A percentile compares a stretch with the other conserved stretches of the same genome.
These are phyloP conservation scores for Molossus molossus DNA, from an alignment of 2,797 vertebrate genomes.

Conservation along the genomic window DNA sequence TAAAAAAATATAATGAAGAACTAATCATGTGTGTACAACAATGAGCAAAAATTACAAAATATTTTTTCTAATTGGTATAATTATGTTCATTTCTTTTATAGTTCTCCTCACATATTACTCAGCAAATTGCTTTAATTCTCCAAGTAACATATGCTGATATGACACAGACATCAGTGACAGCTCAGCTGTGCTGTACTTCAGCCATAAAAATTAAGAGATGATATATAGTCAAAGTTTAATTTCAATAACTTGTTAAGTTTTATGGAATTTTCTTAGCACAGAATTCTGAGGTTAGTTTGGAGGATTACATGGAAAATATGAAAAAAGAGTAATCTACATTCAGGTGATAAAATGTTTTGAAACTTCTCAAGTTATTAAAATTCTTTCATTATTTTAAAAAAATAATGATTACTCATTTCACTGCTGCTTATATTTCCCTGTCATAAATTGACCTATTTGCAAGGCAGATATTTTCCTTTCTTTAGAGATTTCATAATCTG, in stretches of 20 bases:
- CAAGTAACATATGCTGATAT: not conserved
- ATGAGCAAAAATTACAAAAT: slow-evolving; percentile 13
- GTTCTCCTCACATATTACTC: not conserved
- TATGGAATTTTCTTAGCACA: not conserved
- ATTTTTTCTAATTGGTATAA: slow-evolving; percentile 1
- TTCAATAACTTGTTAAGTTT: not conserved
- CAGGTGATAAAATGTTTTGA: not conserved
- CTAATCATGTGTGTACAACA: not conserved
- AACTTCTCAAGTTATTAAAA: not conserved
- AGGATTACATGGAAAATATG: not conserved
- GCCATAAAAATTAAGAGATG: not conserved
- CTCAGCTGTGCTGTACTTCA: not conserved
- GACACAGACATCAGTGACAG: not conserved
- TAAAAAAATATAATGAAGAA: not conserved
- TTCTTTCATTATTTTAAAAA: slow-evolving; percentile 12
- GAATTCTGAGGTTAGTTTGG: slow-evolving; percentile 30
- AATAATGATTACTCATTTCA: not conserved
- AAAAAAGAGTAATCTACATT: not conserved
- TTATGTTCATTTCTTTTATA: slow-evolving; percentile 20
- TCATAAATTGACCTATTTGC: not conserved
- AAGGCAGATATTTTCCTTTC: not conserved
- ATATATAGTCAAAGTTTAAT: not conserved
- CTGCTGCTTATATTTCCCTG: not conserved
- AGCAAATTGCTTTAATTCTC: not conserved
- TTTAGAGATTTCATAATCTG: not conserved